These are phyloP conservation scores for Phyllopteryx taeniolatus DNA, from an alignment of 2,113 vertebrate genomes.

Conservation along the genomic window DNA sequence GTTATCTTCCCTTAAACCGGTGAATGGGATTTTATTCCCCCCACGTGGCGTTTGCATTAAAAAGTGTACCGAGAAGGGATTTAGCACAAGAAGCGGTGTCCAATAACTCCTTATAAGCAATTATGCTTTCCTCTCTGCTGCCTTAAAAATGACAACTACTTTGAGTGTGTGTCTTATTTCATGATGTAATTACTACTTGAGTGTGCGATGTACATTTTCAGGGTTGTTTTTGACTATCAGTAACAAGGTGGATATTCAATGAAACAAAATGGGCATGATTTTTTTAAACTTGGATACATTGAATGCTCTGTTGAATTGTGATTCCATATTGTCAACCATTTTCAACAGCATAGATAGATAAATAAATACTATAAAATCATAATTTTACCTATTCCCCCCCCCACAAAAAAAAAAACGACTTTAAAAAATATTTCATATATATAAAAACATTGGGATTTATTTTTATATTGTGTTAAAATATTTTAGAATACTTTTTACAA, in stretches of 20 bases:
- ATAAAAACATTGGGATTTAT: background rate
- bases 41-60: slow-evolving; percentile 3
- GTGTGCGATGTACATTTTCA: background rate
- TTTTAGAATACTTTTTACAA: no score
- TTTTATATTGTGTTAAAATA: no score
- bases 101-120: slow-evolving; percentile 3
- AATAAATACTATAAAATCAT: background rate
- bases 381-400: no score
- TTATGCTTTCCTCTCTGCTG: background rate
- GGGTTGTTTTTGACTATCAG: background rate
- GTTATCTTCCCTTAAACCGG: slow-evolving; percentile 7
- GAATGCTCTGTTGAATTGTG: background rate
- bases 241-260: background rate
- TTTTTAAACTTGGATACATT: background rate
- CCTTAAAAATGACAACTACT: background rate
- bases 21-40: slow-evolving; percentile 1
- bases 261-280: background rate
- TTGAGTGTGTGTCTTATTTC: slow-evolving; percentile 1
- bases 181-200: background rate
- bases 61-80: slow-evolving; percentile 4
- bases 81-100: slow-evolving; percentile 5
- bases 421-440: background rate
- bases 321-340: background rate
- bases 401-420: no score
- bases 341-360: background rate